Evolutionary conservation across 2,113 vertebrate species (phyloP).

Genomic region (Cebus imitator): DNA sequence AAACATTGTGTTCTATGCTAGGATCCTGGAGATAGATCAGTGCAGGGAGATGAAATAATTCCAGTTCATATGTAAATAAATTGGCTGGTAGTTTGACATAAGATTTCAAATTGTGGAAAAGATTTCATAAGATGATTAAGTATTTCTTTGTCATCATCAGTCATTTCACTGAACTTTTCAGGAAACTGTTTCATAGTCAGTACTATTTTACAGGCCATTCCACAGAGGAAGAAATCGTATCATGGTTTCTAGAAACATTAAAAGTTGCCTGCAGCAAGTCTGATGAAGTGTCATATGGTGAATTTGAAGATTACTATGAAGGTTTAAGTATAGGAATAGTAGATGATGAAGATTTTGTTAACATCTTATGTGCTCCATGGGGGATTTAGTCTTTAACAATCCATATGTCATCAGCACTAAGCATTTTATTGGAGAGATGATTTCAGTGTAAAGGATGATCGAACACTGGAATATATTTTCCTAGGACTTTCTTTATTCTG

Average conservation of each 20-base stretch:
- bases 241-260: conserved; percentile 85
- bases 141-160: not conserved
- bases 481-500: not conserved
- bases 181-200: conserved; percentile 42
- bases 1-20: not conserved
- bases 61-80: conserved; percentile 24
- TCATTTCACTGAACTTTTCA: conserved; percentile 16
- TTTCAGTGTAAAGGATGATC: conserved; percentile 39
- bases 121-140: conserved; percentile 6
- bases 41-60: not conserved
- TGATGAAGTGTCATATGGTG: conserved; percentile 85
- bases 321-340: conserved; percentile 85
- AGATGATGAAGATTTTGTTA: conserved; percentile 86
- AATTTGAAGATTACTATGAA: conserved; percentile 92
- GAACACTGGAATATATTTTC: conserved; percentile 16
- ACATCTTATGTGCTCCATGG: conserved; percentile 85
- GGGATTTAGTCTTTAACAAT: conserved; percentile 82
- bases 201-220: conserved; percentile 80
- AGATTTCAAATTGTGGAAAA: conserved; percentile 19
- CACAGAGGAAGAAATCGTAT: conserved; percentile 85
- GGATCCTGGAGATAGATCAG: not conserved
- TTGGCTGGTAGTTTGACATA: not conserved
- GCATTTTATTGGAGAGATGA: not conserved
- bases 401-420: not conserved
- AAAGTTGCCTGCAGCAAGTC: conserved; percentile 79